Conservation (phyloP, 1,140 invertebrate species). For the Aradophagus sp. region DNA sequence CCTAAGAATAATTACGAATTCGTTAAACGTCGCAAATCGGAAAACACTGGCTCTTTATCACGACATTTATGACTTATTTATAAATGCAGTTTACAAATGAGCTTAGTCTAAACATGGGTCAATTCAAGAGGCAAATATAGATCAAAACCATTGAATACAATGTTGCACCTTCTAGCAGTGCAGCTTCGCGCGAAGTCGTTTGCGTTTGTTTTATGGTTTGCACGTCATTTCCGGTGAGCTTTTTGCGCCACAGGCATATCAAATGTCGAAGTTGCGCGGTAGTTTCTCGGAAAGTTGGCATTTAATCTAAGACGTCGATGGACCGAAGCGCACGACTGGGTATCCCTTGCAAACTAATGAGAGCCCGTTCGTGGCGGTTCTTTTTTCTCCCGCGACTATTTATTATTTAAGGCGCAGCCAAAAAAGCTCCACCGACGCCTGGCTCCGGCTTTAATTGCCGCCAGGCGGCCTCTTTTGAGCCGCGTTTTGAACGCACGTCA, state of each 20-base stretch:
- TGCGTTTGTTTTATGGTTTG: constrained; percentile 50
- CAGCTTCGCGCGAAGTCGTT: constrained; percentile 34
- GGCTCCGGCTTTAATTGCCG: constrained; percentile 53
- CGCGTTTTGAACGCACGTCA: constrained; percentile 40
- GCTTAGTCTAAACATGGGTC: neutral
- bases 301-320: constrained; percentile 57
- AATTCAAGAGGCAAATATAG: constrained; percentile 17
- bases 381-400: constrained; percentile 54
- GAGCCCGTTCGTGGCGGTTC: constrained; percentile 18
- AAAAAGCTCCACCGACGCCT: constrained; percentile 54
- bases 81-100: neutral
- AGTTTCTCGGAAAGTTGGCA: constrained; percentile 43
- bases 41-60: too few relatives aligned
- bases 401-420: constrained; percentile 58
- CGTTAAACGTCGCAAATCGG: too few relatives aligned
- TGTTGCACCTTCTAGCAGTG: constrained; percentile 23
- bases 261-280: constrained; percentile 45
- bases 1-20: too few relatives aligned
- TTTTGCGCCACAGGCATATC: constrained; percentile 41
- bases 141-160: constrained; percentile 30
- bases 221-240: constrained; percentile 47
- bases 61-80: too few relatives aligned
- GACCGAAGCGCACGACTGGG: constrained; percentile 38
- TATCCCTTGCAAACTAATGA: constrained; percentile 49
- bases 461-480: constrained; percentile 58